Base-by-base conservation (phyloP, 1,140 invertebrate species). In the Acromyrmex echinatior region DNA sequence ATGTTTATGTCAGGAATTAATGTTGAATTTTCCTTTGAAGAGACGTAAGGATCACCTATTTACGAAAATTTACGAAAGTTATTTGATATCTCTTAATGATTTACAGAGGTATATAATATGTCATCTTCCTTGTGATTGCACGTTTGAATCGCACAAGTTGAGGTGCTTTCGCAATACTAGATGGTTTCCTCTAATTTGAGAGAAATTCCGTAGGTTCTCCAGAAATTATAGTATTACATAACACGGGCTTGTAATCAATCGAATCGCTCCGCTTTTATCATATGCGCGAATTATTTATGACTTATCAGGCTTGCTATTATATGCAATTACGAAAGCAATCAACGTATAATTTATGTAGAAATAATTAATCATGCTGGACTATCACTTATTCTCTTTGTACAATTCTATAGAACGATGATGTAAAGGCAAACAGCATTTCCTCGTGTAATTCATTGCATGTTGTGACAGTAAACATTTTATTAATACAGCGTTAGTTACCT, bases 201-300 rank as follows among this genome's bases (percentile, higher is more conserved):
- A 80, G 62, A 80, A 82, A 63, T 76, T 84, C 18, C 21, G 6
- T 35, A 14, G 7, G 3, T 39, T 58, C 9, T 62, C 18, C 2
- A 12, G 10, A 76, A 84, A 76, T 82, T 62, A 51, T n/a, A 51
- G 9, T 7, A 21, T 51, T 45, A 51, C 14, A 14, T 63, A 45
- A 76, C 9, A 39, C 56, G 51, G 28, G 2, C 58, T 56, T 84
- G 56, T 84, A 84, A 84, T 84, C 70, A 62, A 62, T 49, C 25
- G 31, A 6, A 3, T 45, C 16, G 68, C 53, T 63, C 56, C 18
- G 9, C 39, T 63, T 62, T 63, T n/a, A 62, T 76, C 18, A 62
- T 63, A 21, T 9, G 7, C 35, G 51, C 25, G 3, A 28, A 25
- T 39, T 31, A 73, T 60, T 60, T 60, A n/a, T 18, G 31, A 4